Evolutionary conservation across 2,113 vertebrate species (phyloP).

Genomic region (Gorsachius goisagi): DNA sequence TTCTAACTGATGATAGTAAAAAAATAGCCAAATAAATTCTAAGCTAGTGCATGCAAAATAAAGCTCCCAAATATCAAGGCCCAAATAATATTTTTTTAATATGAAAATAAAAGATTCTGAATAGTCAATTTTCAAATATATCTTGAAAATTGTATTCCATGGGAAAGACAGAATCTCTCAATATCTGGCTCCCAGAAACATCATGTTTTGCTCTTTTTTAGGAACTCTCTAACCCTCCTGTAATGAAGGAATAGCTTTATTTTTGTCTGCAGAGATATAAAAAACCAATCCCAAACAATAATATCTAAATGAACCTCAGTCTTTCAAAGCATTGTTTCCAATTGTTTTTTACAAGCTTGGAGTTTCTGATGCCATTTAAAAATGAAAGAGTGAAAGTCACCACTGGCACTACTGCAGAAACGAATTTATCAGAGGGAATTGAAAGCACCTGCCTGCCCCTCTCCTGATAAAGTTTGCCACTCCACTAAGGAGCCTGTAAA

Average conservation of each 20-base stretch:
- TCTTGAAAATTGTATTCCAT: not conserved
- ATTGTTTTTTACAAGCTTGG: not conserved
- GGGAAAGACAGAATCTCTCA: not conserved
- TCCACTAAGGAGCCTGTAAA: not conserved
- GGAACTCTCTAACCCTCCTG: not conserved
- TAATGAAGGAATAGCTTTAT: not conserved
- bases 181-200: rapidly evolving
- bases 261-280: not conserved
- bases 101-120: not conserved
- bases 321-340: not conserved
- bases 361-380: not conserved
- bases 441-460: not conserved
- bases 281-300: rapidly evolving
- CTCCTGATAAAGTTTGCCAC: not conserved
- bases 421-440: not conserved
- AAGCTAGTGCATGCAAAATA: not conserved
- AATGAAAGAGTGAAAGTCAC: not conserved
- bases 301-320: not conserved
- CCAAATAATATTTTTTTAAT: not conserved
- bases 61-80: not conserved
- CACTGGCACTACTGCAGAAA: not conserved
- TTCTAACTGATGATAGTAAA: not conserved
- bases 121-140: not conserved
- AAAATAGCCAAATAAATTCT: not conserved
- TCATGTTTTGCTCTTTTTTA: not conserved